Conservation (phyloP, 2,888 invertebrate species). For the Xestia c-nigrum region DNA sequence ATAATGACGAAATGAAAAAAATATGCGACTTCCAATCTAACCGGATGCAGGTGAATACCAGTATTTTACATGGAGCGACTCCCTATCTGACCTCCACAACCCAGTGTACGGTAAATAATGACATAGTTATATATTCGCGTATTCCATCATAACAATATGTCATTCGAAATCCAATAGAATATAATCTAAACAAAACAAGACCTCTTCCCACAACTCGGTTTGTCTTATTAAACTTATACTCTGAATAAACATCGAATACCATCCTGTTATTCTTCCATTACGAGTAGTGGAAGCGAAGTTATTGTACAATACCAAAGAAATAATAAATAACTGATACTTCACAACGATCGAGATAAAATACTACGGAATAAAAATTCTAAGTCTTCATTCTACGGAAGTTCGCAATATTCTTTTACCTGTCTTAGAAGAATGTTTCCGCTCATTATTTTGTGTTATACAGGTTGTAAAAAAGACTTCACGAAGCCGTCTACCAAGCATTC, state of each 20-base stretch:
- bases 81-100: too few relatives aligned
- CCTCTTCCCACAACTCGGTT: not conserved
- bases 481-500: too few relatives aligned
- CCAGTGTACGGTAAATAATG: too few relatives aligned
- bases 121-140: not conserved
- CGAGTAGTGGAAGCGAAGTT: not conserved
- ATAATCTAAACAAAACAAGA: slow-evolving; percentile 1
- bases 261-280: slow-evolving; percentile 18
- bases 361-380: not conserved
- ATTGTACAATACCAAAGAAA: slow-evolving; percentile 11
- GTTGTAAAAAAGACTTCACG: too few relatives aligned
- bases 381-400: not conserved
- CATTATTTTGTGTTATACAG: too few relatives aligned
- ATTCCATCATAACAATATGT: too few relatives aligned
- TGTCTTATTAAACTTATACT: not conserved
- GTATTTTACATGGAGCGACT: too few relatives aligned
- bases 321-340: not conserved
- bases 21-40: too few relatives aligned
- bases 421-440: not conserved
- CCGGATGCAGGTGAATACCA: too few relatives aligned
- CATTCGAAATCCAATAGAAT: not conserved
- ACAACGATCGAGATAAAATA: not conserved
- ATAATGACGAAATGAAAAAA: too few relatives aligned
- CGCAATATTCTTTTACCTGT: not conserved
- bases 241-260: slow-evolving; percentile 1